Percentiles rank a stretch among this genome's conserved stretches.
Evolutionary conservation across 2,888 invertebrate species (phyloP).

Genomic region (Tanytarsus gracilentus): DNA sequence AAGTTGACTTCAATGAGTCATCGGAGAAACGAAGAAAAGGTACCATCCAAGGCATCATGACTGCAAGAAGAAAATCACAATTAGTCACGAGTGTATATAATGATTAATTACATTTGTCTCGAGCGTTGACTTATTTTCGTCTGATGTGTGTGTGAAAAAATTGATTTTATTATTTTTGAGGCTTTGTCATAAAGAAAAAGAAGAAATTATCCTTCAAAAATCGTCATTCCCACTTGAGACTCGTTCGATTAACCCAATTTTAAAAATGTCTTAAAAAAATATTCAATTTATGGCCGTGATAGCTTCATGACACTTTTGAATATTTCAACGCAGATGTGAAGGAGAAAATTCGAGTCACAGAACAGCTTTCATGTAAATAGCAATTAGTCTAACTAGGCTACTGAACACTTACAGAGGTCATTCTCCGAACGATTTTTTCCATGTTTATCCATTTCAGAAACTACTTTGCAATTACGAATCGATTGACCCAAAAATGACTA

Average conservation of each 20-base stretch:
- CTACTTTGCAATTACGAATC: background rate
- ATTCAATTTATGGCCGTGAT: too few species aligned
- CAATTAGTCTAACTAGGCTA: background rate
- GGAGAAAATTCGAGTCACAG: background rate
- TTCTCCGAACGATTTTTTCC: background rate
- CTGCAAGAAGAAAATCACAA: too few species aligned
- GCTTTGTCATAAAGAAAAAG: too few species aligned
- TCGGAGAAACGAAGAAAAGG: slow-evolving; percentile 48
- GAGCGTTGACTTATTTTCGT: too few species aligned
- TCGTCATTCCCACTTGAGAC: too few species aligned
- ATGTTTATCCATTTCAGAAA: background rate
- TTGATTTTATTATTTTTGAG: too few species aligned
- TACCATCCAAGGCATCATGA: slow-evolving; percentile 35
- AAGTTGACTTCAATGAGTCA: slow-evolving; percentile 50
- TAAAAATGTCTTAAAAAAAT: too few species aligned
- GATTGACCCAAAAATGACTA: background rate
- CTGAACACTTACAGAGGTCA: background rate
- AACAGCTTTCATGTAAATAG: background rate
- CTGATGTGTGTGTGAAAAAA: too few species aligned
- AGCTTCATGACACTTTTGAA: too few species aligned
- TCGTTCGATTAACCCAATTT: too few species aligned
- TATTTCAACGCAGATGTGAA: background rate
- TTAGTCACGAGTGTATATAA: too few species aligned
- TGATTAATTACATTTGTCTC: background rate
- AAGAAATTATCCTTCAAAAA: too few species aligned